Percentiles rank a stretch among this genome's conserved stretches.
Conservation (phyloP, 1,140 invertebrate species). For the Zaprionus tsacasi region DNA sequence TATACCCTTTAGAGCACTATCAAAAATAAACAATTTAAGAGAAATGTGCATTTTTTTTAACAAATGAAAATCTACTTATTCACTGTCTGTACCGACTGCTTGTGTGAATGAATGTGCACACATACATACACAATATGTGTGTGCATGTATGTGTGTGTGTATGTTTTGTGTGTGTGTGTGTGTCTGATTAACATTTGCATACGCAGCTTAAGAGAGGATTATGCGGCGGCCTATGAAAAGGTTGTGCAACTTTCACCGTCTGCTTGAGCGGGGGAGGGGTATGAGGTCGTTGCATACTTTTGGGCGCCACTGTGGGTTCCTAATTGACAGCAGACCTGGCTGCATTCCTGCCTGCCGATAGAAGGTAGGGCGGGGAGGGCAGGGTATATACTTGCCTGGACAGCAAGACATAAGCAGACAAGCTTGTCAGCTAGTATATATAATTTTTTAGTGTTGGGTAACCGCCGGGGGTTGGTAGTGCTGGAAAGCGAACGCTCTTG, state of each 20-base stretch:
- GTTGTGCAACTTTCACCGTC: constrained; percentile 9
- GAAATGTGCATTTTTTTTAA: constrained; percentile 1
- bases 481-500: constrained; percentile 38
- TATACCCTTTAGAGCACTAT: neutral
- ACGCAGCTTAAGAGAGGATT: constrained; percentile 32
- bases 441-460: constrained; percentile 75
- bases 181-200: constrained; percentile 41
- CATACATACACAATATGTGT: neutral
- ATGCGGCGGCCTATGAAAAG: constrained; percentile 35
- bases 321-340: constrained; percentile 22
- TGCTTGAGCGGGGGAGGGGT: neutral
- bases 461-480: constrained; percentile 36
- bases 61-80: constrained; percentile 49
- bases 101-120: constrained; percentile 2
- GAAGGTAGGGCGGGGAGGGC: neutral
- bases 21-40: constrained; percentile 3
- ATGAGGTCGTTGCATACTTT: constrained; percentile 4
- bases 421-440: constrained; percentile 65
- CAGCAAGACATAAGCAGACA: constrained; percentile 58
- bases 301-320: constrained; percentile 12
- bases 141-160: constrained; percentile 21
- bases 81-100: constrained; percentile 16
- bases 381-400: constrained; percentile 47
- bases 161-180: constrained; percentile 9
- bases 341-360: neutral